Evolutionary conservation across 2,888 invertebrate genomes (phyloP), one percentile per base, ranked within the genome.

Genomic region (Agrochola lychnidis): DNA sequence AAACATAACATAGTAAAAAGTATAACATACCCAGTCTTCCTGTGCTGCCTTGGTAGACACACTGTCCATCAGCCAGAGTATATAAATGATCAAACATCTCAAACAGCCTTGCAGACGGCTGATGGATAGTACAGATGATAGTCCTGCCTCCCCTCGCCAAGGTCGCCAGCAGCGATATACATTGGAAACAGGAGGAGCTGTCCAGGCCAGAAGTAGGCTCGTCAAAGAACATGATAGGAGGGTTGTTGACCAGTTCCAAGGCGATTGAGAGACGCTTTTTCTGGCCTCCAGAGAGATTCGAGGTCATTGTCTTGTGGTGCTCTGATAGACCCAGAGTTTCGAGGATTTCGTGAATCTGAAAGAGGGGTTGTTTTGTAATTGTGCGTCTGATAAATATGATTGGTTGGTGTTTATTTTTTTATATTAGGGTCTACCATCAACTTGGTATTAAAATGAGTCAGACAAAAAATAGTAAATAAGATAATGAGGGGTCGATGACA

Each of bases 201-300:
- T 99, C 99, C 92, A 99, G 95, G 6, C 99, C 99, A 86, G 99
- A 99, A 83, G 99, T 99, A 1, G 99, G 99, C 94, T 99, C 99
- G 93, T 99, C 99, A 93, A 99, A 99, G 96, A 99, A 99, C 99
- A 99, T 99, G 82, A 99, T 98, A 0, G 99, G 99, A 16, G 99
- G 99, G 94, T 99, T 99, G 96, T 99, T 99, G 86, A 99, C 99
- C 87, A 99, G 97, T 95, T 99, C 99, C 85, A 99, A 95, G 30
- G 99, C 99, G 81, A 99, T 99, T 0, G 99, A 99, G 2, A 99
- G 97, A 88, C 99, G 98, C 92, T 99, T 99, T 95, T 99, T 98
- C 94, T 99, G 99, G 2, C 99, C 99, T 40, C 99, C 99, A 0
- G 99, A 99, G 69, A 99, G 97, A 92, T 99, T 99, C 82, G 98